A percentile compares a stretch with the other conserved stretches of the same genome.
phyloP scores from a whole-genome alignment of 2,888 invertebrate genomes.

The Sympetrum striolatum region DNA sequence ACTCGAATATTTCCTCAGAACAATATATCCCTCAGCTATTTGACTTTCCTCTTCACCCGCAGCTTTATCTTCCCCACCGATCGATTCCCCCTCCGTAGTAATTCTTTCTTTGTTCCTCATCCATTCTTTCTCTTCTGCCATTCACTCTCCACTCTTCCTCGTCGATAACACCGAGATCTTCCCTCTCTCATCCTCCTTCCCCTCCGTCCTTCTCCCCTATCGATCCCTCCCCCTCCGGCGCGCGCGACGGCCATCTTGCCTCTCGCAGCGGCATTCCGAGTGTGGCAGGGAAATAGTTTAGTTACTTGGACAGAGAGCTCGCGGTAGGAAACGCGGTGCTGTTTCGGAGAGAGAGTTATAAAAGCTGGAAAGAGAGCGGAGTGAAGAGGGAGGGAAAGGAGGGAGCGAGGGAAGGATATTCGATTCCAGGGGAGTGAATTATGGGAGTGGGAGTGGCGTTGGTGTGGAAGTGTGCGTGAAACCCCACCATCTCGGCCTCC shows the following conservation, averaged over 20 bases:
- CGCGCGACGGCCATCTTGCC: constrained; percentile 27
- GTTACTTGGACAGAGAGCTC: neutral
- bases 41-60: neutral
- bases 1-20: no score
- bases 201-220: neutral
- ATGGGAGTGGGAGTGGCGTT: neutral
- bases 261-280: neutral
- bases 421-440: neutral
- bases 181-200: neutral
- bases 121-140: neutral
- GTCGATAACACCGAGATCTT: neutral
- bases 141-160: neutral
- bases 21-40: no score
- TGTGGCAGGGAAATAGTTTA: neutral
- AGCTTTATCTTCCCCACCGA: neutral
- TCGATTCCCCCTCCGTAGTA: neutral
- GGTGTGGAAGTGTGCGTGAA: neutral
- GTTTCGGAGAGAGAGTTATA: neutral
- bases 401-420: neutral
- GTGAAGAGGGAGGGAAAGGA: neutral
- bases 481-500: neutral
- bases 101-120: neutral
- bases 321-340: neutral
- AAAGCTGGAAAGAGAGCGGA: neutral
- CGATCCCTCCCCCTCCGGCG: neutral